phyloP scores from a whole-genome alignment of 2,888 invertebrate genomes.

The Xestia sexstrigata region DNA sequence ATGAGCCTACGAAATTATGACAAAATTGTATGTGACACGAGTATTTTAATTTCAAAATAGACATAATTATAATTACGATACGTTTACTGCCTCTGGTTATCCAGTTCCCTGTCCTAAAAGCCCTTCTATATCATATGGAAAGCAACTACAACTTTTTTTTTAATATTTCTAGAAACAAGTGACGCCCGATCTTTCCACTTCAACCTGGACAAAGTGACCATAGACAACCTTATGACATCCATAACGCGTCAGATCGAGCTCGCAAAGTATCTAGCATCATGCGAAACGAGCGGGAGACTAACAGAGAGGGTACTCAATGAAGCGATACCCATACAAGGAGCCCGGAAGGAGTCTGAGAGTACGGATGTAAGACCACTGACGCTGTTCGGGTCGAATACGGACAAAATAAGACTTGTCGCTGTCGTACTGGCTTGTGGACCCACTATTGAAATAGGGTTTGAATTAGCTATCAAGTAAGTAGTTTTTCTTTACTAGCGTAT shows the following conservation, averaged over 20 bases:
- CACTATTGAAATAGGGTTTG: slow-evolving; percentile 93
- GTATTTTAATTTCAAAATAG: too few species aligned
- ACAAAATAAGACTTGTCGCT: slow-evolving; percentile 93
- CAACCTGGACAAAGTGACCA: slow-evolving; percentile 93
- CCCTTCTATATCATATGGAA: neutral
- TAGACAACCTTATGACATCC: slow-evolving; percentile 94
- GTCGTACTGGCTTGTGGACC: slow-evolving; percentile 92
- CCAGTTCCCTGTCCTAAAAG: neutral
- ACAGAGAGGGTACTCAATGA: slow-evolving; percentile 82
- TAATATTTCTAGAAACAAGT: slow-evolving; percentile 80
- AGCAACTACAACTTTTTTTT: neutral
- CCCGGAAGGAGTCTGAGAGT: slow-evolving; percentile 68
- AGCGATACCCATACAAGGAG: slow-evolving; percentile 78
- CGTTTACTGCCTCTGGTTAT: too few species aligned
- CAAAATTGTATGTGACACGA: too few species aligned
- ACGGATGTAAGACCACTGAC: slow-evolving; percentile 91
- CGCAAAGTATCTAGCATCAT: slow-evolving; percentile 92
- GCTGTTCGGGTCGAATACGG: slow-evolving; percentile 92
- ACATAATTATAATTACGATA: too few species aligned
- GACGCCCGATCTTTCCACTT: slow-evolving; percentile 91
- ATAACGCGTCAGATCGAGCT: slow-evolving; percentile 96
- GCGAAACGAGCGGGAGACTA: slow-evolving; percentile 90
- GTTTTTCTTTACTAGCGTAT: neutral
- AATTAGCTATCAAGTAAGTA: slow-evolving; percentile 92
- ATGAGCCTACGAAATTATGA: too few species aligned